Evolutionary conservation across 2,797 vertebrate genomes (phyloP).

Genomic region (Leontopithecus rosalia): DNA sequence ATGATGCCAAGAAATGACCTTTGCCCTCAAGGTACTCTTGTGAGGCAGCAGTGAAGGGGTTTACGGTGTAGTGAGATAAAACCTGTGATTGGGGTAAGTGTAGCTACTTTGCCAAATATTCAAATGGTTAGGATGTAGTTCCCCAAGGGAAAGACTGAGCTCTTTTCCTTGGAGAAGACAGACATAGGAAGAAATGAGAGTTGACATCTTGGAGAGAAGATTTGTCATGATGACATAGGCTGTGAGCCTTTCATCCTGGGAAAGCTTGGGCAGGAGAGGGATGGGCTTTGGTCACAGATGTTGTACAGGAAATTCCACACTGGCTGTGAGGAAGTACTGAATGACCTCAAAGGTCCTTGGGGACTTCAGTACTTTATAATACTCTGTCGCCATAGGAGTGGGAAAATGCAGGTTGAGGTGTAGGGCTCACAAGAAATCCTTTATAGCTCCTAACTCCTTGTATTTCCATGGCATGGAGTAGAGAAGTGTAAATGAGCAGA

Average conservation of each 20-base stretch:
- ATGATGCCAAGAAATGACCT: neutral
- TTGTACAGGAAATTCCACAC: neutral
- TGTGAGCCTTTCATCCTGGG: neutral
- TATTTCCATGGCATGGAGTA: neutral
- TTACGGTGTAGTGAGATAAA: neutral
- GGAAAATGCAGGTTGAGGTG: neutral
- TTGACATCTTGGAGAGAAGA: neutral
- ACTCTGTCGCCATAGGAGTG: neutral
- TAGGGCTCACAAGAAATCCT: neutral
- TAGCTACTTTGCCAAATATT: neutral
- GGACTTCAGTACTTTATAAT: neutral
- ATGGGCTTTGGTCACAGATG: neutral
- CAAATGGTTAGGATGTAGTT: neutral
- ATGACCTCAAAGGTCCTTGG: neutral
- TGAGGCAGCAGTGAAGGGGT: neutral
- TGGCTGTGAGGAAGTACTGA: neutral
- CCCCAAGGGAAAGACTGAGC: neutral
- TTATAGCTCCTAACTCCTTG: neutral
- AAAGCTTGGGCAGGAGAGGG: neutral
- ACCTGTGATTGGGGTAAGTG: neutral
- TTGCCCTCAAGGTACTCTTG: neutral
- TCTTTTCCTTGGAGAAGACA: neutral
- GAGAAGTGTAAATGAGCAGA: neutral
- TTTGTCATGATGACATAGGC: neutral
- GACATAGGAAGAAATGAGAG: neutral